Percentiles rank a stretch among this genome's conserved stretches.
phyloP scores from a whole-genome alignment of 2,797 vertebrate genomes.

The Aplochiton taeniatus region DNA sequence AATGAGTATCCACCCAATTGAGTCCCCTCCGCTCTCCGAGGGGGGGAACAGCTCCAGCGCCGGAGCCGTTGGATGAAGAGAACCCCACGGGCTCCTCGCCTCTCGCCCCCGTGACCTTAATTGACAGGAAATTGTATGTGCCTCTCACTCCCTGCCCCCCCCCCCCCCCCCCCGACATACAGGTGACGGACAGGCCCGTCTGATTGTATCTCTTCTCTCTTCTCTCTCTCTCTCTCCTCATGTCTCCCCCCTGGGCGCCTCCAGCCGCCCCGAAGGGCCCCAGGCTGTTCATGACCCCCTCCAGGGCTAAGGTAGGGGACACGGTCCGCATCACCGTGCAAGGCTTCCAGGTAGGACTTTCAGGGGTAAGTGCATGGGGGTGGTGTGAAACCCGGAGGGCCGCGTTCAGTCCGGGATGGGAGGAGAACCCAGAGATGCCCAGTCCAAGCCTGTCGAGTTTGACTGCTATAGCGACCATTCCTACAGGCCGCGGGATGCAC shows the following conservation, averaged over 20 bases:
- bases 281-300: constrained; percentile 88
- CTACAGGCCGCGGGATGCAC: constrained; percentile 33
- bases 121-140: constrained; percentile 76
- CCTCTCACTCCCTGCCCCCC: constrained; percentile 25
- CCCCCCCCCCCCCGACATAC: constrained; percentile 16
- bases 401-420: constrained; percentile 32
- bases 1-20: constrained; percentile 82
- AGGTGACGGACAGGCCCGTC: not conserved
- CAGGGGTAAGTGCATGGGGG: constrained; percentile 70
- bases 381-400: constrained; percentile 32
- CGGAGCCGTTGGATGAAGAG: constrained; percentile 60
- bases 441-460: constrained; percentile 33
- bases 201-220: constrained; percentile 39
- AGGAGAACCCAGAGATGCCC: constrained; percentile 23
- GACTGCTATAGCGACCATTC: constrained; percentile 39
- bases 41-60: constrained; percentile 71
- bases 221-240: constrained; percentile 14
- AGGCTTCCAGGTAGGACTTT: constrained; percentile 91
- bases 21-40: constrained; percentile 64
- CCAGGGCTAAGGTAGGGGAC: constrained; percentile 91
- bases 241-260: constrained; percentile 26
- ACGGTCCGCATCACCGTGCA: constrained; percentile 93
- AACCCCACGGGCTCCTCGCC: constrained; percentile 60
- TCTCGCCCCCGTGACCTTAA: constrained; percentile 70
- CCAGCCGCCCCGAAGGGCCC: constrained; percentile 94